These are phyloP conservation scores for Apolygus lucorum DNA, from an alignment of 1,140 invertebrate species.

Conservation along the genomic window DNA sequence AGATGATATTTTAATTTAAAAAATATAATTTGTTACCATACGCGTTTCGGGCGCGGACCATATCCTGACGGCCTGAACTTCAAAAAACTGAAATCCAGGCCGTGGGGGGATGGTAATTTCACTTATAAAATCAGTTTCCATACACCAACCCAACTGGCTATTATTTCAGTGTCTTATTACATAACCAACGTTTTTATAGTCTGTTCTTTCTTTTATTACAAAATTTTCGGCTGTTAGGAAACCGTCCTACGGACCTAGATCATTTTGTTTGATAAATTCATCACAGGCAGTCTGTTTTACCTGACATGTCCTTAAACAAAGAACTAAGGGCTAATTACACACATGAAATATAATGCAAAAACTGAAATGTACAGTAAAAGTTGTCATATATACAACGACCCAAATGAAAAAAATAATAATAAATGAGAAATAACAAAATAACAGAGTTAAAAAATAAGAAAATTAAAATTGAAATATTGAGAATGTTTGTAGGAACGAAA, in stretches of 20 bases:
- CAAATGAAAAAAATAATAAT: not conserved
- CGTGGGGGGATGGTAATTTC: not conserved
- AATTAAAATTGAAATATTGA: not conserved
- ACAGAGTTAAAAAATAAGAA: not conserved
- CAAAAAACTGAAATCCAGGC: not conserved
- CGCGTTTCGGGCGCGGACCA: not conserved
- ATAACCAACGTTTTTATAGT: constrained; percentile 24
- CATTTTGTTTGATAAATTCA: constrained; percentile 2
- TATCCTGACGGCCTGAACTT: not conserved
- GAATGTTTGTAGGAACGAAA: not conserved
- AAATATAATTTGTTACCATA: constrained; percentile 12
- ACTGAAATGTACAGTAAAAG: not conserved
- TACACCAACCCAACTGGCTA: not conserved
- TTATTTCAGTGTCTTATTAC: not conserved
- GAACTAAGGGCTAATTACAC: not conserved
- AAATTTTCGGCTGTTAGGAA: not conserved
- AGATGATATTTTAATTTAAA: constrained; percentile 18
- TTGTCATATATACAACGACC: not conserved
- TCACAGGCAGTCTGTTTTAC: not conserved
- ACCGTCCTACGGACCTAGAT: constrained; percentile 7
- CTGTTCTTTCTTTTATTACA: not conserved
- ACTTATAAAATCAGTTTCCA: not conserved
- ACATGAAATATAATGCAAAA: not conserved
- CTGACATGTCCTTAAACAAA: not conserved
- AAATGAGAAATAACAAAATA: too few relatives aligned